Evolutionary conservation across 2,888 invertebrate species (phyloP).

Genomic region (Litoditis marina): DNA sequence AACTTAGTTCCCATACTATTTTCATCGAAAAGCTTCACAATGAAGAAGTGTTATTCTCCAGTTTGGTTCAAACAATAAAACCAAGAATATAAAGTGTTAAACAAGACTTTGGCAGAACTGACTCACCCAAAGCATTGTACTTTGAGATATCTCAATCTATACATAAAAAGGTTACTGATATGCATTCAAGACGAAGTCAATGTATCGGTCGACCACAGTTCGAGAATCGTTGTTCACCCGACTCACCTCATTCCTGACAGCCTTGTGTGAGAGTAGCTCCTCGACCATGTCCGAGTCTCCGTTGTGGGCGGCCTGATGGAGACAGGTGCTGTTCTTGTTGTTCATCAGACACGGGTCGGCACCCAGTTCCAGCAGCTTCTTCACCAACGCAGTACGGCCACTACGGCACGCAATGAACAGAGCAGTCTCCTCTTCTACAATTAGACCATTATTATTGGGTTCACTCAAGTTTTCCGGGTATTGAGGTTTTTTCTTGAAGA

Average conservation of each 20-base stretch:
- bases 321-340: constrained; percentile 30
- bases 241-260: constrained; percentile 17
- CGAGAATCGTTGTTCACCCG: no score
- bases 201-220: no score
- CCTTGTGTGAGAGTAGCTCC: constrained; percentile 23
- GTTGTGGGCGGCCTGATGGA: constrained; percentile 40
- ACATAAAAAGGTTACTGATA: no score
- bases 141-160: no score
- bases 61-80: no score
- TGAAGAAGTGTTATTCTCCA: not conserved
- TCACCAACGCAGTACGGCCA: constrained; percentile 4
- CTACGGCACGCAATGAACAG: constrained; percentile 16
- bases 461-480: no score
- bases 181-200: no score
- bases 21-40: not conserved
- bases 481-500: no score
- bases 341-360: constrained; percentile 40
- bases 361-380: constrained; percentile 15
- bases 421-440: constrained; percentile 17
- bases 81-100: no score
- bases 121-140: no score
- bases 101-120: no score
- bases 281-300: constrained; percentile 21
- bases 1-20: not conserved
- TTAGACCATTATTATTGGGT: not conserved